Percentiles rank a stretch among this genome's conserved stretches.
Evolutionary conservation across 2,888 invertebrate species (phyloP).

Genomic region (Phlogophora meticulosa): DNA sequence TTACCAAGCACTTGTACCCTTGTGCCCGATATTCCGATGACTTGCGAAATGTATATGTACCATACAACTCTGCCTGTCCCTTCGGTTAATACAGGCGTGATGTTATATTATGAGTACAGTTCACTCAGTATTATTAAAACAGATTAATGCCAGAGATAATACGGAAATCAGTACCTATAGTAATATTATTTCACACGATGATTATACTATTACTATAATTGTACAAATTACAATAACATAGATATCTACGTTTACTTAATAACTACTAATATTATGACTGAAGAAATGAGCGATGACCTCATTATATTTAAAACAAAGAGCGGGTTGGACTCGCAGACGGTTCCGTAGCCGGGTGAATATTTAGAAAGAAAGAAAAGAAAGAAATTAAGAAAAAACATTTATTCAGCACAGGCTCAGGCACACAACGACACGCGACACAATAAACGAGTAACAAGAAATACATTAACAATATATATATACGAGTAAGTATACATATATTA

Average conservation of each 20-base stretch:
- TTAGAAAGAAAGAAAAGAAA: too few species aligned
- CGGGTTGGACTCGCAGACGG: too few species aligned
- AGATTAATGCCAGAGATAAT: conserved; percentile 1
- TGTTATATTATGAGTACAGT: neutral
- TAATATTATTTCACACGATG: conserved; percentile 5
- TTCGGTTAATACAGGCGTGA: neutral
- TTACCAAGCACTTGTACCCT: too few species aligned
- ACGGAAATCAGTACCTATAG: neutral
- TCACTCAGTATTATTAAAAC: conserved; percentile 21
- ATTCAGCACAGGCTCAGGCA: too few species aligned
- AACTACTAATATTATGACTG: conserved; percentile 17
- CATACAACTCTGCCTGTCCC: neutral
- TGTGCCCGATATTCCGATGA: too few species aligned
- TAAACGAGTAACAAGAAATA: too few species aligned
- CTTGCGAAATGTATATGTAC: neutral
- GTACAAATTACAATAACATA: conserved; percentile 25
- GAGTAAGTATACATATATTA: too few species aligned
- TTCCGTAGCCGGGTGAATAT: too few species aligned
- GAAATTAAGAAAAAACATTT: too few species aligned
- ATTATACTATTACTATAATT: conserved; percentile 5
- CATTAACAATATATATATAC: too few species aligned
- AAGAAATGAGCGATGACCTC: conserved; percentile 1
- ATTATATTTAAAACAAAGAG: conserved; percentile 20
- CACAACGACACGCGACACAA: too few species aligned
- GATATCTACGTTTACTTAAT: conserved; percentile 3